Conservation (phyloP, 2,113 vertebrate genomes). For the Datnioides undecimradiatus region DNA sequence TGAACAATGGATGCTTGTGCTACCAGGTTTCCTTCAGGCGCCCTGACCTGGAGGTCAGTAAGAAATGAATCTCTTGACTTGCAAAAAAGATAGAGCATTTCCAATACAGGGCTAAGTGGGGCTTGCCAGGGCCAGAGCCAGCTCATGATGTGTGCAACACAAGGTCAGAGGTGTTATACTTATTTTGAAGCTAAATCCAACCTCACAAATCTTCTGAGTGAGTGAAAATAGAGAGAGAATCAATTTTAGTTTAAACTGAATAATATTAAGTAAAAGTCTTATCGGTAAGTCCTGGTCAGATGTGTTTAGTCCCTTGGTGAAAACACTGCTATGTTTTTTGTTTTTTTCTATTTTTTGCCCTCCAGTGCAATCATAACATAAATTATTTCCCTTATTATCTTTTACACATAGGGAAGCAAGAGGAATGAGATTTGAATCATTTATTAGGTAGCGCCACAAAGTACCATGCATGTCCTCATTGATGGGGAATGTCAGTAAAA, state of each 20-base stretch:
- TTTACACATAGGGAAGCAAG: constrained; percentile 13
- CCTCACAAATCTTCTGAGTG: not conserved
- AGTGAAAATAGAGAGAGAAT: not conserved
- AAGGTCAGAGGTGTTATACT: constrained; percentile 40
- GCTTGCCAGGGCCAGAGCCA: not conserved
- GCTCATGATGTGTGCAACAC: constrained; percentile 13
- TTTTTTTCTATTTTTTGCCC: not conserved
- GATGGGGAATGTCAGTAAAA: constrained; percentile 31
- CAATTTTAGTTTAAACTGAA: constrained; percentile 2
- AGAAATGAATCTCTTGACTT: constrained; percentile 55
- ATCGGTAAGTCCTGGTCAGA: constrained; percentile 3
- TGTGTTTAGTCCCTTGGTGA: not conserved
- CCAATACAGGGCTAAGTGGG: constrained; percentile 49
- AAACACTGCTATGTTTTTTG: not conserved
- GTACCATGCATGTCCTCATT: constrained; percentile 10
- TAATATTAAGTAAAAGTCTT: not conserved
- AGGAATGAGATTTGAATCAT: constrained; percentile 43
- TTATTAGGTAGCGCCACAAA: constrained; percentile 24
- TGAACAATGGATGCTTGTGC: constrained; percentile 48
- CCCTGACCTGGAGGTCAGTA: constrained; percentile 53
- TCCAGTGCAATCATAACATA: constrained; percentile 10
- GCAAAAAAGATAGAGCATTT: constrained; percentile 48
- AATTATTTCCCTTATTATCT: constrained; percentile 33
- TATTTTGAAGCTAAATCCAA: constrained; percentile 31
- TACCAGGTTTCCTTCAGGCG: constrained; percentile 32